These are phyloP conservation scores for Ophion slaviceki DNA, from an alignment of 2,888 invertebrate species.

Conservation along the genomic window DNA sequence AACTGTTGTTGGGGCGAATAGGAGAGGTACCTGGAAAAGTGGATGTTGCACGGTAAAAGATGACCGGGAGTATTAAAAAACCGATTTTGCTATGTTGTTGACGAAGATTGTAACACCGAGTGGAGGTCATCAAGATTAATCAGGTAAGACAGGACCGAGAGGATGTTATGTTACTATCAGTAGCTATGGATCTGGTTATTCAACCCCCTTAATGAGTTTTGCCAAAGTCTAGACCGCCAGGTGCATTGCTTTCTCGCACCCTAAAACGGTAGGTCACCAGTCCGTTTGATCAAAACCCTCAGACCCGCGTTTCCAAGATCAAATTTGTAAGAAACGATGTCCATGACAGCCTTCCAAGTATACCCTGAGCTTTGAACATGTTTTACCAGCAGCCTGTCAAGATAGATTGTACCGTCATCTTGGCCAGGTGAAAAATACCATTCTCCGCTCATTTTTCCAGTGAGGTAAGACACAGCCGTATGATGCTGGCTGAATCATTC, in stretches of 20 bases:
- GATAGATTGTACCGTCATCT: background rate
- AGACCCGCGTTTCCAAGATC: background rate
- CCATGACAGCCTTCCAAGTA: background rate
- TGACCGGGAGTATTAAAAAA: background rate
- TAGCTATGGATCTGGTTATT: background rate
- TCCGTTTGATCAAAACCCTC: background rate
- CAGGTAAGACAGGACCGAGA: background rate
- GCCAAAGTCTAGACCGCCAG: background rate
- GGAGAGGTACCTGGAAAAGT: too few relatives aligned
- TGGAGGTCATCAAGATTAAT: background rate
- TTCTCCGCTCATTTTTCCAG: background rate
- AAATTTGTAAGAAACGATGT: background rate
- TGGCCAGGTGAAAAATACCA: background rate
- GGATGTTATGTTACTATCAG: background rate
- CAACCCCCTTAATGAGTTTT: background rate
- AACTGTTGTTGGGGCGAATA: too few relatives aligned
- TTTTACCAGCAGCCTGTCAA: background rate
- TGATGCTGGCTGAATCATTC: background rate
- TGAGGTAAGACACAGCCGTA: background rate
- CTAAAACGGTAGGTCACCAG: background rate
- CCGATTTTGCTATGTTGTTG: background rate
- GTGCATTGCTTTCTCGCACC: background rate
- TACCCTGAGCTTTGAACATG: background rate
- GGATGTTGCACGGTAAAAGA: background rate
- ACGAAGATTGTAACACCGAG: background rate